phyloP scores from a whole-genome alignment of 2,888 invertebrate species.

The Amiota mariae region DNA sequence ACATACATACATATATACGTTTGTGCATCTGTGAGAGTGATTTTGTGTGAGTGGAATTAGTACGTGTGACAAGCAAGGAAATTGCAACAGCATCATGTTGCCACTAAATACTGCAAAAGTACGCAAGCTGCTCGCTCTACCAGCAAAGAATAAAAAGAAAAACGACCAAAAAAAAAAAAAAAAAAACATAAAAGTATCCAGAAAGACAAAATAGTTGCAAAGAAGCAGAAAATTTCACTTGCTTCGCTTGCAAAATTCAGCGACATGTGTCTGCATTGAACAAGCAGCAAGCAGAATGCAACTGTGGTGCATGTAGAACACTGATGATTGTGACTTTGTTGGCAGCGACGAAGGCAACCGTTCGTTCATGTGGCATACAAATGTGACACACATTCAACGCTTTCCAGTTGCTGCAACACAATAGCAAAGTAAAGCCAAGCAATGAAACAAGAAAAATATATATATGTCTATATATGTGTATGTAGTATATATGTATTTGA shows the following conservation, averaged over 20 bases:
- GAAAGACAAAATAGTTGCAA: slow-evolving; percentile 17
- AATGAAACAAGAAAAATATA: background rate
- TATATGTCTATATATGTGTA: too few species aligned
- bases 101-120: slow-evolving; percentile 63
- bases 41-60: slow-evolving; percentile 57
- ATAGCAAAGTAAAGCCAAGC: background rate
- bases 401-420: background rate
- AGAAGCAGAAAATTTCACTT: slow-evolving; percentile 63
- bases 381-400: slow-evolving; percentile 20
- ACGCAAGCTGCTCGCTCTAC: slow-evolving; percentile 29
- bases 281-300: background rate
- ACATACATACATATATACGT: background rate
- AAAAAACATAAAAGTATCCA: too few species aligned
- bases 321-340: background rate
- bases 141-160: slow-evolving; percentile 35
- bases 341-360: background rate
- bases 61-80: slow-evolving; percentile 69
- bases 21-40: slow-evolving; percentile 4
- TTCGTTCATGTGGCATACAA: slow-evolving; percentile 21
- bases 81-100: slow-evolving; percentile 67
- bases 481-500: background rate
- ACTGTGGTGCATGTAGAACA: background rate
- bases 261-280: slow-evolving; percentile 22
- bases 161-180: slow-evolving; percentile 19
- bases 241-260: slow-evolving; percentile 63